Evolutionary conservation across 2,888 invertebrate species (phyloP).

Genomic region (Sminthurinus aureus): DNA sequence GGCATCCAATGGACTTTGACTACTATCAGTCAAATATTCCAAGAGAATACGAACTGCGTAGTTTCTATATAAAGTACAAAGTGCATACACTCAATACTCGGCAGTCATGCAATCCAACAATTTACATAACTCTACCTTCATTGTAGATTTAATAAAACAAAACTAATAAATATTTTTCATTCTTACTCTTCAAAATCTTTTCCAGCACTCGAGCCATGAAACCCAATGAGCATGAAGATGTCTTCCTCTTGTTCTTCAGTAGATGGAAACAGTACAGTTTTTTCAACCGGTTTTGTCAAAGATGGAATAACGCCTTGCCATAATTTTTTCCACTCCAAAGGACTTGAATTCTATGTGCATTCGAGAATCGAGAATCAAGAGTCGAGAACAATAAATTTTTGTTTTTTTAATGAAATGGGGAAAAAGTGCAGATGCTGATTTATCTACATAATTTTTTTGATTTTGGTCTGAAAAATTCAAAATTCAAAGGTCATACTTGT

Average conservation of each 20-base stretch:
- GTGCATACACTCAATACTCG: background rate
- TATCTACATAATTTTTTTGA: too few species aligned
- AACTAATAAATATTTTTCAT: too few species aligned
- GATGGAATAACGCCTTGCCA: background rate
- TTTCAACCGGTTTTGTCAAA: background rate
- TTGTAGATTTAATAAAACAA: background rate
- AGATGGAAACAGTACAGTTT: background rate
- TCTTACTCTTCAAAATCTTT: background rate
- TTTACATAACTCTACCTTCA: too few species aligned
- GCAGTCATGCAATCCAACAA: background rate
- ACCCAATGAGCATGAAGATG: background rate
- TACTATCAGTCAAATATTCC: background rate
- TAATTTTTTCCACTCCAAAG: background rate
- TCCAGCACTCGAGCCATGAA: background rate
- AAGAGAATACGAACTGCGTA: background rate
- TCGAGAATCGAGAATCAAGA: too few species aligned
- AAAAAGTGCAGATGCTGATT: too few species aligned
- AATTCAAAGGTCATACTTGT: too few species aligned
- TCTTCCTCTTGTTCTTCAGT: background rate
- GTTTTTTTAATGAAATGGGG: too few species aligned
- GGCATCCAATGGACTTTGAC: background rate
- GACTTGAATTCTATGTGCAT: too few species aligned
- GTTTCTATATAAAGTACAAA: too few species aligned
- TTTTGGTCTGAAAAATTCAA: too few species aligned
- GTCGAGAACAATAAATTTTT: too few species aligned